Conservation (phyloP, 2,113 vertebrate species). For the Prolemur simus region DNA sequence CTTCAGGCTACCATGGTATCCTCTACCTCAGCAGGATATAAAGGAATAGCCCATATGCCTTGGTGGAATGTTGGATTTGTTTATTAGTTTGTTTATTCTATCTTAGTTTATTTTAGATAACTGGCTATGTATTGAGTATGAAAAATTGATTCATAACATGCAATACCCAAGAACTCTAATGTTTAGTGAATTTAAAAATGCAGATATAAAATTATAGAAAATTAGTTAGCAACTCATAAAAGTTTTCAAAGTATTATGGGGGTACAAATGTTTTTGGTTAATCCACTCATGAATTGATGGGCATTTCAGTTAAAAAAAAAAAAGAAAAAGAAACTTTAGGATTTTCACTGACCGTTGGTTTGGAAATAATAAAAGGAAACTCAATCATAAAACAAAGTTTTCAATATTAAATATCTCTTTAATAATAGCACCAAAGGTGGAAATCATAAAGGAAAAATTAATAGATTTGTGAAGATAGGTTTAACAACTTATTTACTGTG, state of each 20-base stretch:
- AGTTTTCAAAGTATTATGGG: too few relatives aligned
- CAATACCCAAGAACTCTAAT: background rate
- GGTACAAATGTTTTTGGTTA: too few relatives aligned
- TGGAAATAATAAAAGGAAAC: constrained; percentile 35
- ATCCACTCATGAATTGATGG: too few relatives aligned
- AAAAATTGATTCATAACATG: background rate
- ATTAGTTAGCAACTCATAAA: background rate
- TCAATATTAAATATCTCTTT: background rate
- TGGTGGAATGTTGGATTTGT: background rate
- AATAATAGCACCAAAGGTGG: background rate
- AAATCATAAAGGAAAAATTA: background rate
- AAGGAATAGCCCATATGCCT: background rate
- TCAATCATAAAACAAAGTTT: background rate
- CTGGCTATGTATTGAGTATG: background rate
- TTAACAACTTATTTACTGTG: background rate
- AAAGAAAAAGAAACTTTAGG: background rate
- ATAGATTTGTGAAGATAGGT: background rate
- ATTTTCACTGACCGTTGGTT: background rate
- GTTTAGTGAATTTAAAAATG: background rate
- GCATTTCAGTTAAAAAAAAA: too few relatives aligned
- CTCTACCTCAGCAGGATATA: background rate
- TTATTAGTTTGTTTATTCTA: background rate
- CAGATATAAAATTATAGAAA: background rate
- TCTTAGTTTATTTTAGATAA: background rate
- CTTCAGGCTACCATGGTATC: background rate